Base-by-base conservation (phyloP, 1,140 invertebrate species). In the Manduca sexta region DNA sequence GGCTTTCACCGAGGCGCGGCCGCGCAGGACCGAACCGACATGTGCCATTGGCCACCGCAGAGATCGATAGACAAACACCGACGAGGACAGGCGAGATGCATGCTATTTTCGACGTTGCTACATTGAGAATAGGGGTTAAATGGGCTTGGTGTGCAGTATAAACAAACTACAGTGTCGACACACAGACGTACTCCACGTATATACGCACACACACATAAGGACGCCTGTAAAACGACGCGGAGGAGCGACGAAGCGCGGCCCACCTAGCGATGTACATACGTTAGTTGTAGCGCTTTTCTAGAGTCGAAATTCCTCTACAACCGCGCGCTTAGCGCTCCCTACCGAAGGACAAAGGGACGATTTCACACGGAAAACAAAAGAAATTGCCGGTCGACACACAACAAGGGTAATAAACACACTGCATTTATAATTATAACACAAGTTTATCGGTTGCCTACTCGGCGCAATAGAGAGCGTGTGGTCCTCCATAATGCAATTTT, bases 41-140 rank as follows among this genome's bases (percentile, higher is more conserved):
- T 74, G 64, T 82, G 79, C 82, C 71, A 85, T 86, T 85, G 84
- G 84, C 80, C 82, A 81, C 73, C 74, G 70, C 77, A 61, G 64
- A 78, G 81, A 84, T 85, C 84, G 84, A 86, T 86, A 84, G 78
- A 71, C 80, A 82, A 84, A 84, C 81, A 78, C 55, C 68, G 71
- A 67, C 76, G 74, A 80, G 74, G 79, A 69, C 74, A 55, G 54
- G 21, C 69, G 67, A 72, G 66, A 67, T 51, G 69, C 63, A 76
- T 61, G 63, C 62, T 52, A 79, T 69, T 71, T 42, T 72, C 37
- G 45, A 61, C 72, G 53, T 61, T 74, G 54, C 31, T 1, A n/a
- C 48, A 8, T 16, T 44, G 31, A 16, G 8, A 48, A 61, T 64
- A 83, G 40, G 58, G 63, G 41, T 44, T 29, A 38, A 41, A 64